These are phyloP conservation scores for Callipepla squamata DNA, from an alignment of 2,113 vertebrate genomes.

Conservation along the genomic window DNA sequence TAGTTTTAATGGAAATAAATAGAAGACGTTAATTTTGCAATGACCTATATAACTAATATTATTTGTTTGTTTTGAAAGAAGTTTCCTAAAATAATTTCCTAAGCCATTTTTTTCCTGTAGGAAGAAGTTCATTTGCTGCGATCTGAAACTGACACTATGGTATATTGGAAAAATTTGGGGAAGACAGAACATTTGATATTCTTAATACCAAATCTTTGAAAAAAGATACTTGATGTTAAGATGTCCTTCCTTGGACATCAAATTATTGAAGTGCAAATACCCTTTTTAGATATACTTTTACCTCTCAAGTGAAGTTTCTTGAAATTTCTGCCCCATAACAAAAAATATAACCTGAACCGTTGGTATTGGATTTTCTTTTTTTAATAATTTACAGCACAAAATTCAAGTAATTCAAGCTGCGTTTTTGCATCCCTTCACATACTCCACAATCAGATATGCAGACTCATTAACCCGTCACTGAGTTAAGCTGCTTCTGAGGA, in stretches of 20 bases:
- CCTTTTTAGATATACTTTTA: not conserved
- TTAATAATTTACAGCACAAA: not conserved
- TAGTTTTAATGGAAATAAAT: too few relatives aligned
- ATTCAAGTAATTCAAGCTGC: not conserved
- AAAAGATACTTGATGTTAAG: not conserved
- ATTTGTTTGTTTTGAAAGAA: not conserved
- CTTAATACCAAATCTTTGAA: not conserved
- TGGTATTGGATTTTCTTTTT: too few relatives aligned
- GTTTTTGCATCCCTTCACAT: not conserved
- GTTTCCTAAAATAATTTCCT: not conserved
- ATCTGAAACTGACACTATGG: not conserved
- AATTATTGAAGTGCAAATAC: not conserved
- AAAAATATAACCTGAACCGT: not conserved
- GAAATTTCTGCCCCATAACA: not conserved
- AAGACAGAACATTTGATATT: not conserved
- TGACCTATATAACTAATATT: too few relatives aligned
- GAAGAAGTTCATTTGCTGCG: not conserved
- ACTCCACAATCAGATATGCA: not conserved
- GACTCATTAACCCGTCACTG: not conserved
- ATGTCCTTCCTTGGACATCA: not conserved
- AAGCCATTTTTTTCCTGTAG: not conserved
- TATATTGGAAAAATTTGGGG: not conserved
- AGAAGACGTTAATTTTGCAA: too few relatives aligned
- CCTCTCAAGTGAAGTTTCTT: not conserved
- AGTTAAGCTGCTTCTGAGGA: not conserved